A percentile compares a stretch with the other conserved stretches of the same genome.
These are phyloP conservation scores for Elaphurus davidianus DNA, from an alignment of 2,113 vertebrate genomes.

Conservation along the genomic window DNA sequence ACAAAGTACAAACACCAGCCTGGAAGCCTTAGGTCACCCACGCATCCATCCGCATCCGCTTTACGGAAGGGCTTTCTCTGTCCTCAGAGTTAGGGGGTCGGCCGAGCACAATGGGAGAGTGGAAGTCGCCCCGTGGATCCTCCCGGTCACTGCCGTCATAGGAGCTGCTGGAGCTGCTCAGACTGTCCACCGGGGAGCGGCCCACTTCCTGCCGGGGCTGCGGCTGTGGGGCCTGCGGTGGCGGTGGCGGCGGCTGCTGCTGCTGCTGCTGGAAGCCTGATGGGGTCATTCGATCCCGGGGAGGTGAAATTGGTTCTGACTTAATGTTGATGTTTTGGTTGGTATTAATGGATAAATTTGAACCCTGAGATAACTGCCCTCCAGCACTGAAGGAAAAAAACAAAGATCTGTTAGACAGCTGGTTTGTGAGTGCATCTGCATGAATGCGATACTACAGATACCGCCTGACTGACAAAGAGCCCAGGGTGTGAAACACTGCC, in stretches of 20 bases:
- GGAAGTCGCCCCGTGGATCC: constrained; percentile 94
- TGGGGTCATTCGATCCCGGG: constrained; percentile 92
- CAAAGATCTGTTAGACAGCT: neutral
- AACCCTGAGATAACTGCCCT: constrained; percentile 97
- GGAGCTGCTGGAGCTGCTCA: constrained; percentile 98
- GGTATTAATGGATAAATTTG: constrained; percentile 95
- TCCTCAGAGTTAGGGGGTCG: constrained; percentile 89
- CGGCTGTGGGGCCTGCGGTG: constrained; percentile 77
- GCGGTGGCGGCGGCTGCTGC: constrained; percentile 78
- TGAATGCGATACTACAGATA: neutral
- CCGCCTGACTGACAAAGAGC: neutral
- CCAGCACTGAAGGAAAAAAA: constrained; percentile 85
- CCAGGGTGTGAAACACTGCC: neutral
- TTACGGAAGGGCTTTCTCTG: constrained; percentile 94
- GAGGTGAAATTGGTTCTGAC: constrained; percentile 97
- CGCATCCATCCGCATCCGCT: constrained; percentile 97
- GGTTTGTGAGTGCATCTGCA: neutral
- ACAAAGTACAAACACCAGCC: constrained; percentile 27
- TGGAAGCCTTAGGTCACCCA: constrained; percentile 94
- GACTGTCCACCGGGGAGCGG: constrained; percentile 96
- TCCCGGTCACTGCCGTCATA: constrained; percentile 98
- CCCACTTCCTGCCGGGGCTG: constrained; percentile 93
- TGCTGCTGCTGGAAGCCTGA: constrained; percentile 89
- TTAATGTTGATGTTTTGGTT: constrained; percentile 98
- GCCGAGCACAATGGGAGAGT: constrained; percentile 90